Base-by-base conservation (phyloP, 2,113 vertebrate genomes). In the Triplophysa tibetana region DNA sequence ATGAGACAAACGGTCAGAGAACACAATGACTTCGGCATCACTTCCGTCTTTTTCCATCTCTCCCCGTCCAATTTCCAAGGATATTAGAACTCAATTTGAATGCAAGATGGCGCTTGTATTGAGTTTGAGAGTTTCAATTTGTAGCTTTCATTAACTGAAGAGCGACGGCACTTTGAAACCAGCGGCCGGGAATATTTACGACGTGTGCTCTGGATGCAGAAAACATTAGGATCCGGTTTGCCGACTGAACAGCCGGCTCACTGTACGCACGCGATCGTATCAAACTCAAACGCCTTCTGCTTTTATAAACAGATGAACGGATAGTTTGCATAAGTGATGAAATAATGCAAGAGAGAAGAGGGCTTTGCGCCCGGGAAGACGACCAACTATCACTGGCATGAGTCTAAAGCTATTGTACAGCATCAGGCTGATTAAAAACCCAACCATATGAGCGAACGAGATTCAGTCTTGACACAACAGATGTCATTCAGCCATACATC, bases 151-250 rank as follows among this genome's bases (percentile, higher is more conserved):
- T 86, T 86, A 86, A 72, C 77, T 45, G 61, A 68, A 79, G 84
- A 82, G 81, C 70, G 45, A 67, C 72, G 66, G 78, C 83, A 81
- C 82, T 66, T 84, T 82, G 67, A 85, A 86, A 87, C 86, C 82
- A 86, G 89, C 75, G 81, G 78, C 62, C 82, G 54, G 77, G 81
- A 83, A 84, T 84, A 78, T 85, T 85, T 76, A 87, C 79, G 13
- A 85, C 63, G 52, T 45, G 60, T 17, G 50, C 38, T 81, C 74
- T 45, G 81, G 12, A 78, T 79, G 85, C n/a, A 77, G 85, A 86
- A 88, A 84, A 88, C 90, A 88, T 90, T 91, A 84, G 90, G 87
- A 85, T 83, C 82, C 81, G 41, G 89, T 91, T 90, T 65, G 60
- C 26, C 8, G 8, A 74, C 43, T 26, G 43, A 21, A 67, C 50